Conservation (phyloP, 53 echinoderm and acorn worm genomes). For the Stichopus horrens region DNA sequence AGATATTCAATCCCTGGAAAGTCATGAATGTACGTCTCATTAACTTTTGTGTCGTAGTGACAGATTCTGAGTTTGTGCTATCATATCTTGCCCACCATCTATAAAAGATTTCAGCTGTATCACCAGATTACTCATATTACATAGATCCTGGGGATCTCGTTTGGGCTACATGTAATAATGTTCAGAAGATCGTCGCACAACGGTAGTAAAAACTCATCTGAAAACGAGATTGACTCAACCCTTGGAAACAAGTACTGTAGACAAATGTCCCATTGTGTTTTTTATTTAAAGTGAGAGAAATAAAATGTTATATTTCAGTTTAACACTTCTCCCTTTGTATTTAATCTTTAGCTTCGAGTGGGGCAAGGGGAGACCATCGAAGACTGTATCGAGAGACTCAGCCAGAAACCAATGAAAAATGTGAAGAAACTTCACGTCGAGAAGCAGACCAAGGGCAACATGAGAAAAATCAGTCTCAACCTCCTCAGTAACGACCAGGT, state of each 20-base stretch:
- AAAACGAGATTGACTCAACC: too few species aligned
- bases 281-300: background rate
- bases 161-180: background rate
- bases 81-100: too few species aligned
- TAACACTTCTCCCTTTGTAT: background rate
- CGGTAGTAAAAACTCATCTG: too few species aligned
- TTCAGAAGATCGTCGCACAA: too few species aligned
- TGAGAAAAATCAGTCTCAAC: constrained; percentile 83
- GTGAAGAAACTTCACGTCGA: background rate
- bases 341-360: constrained; percentile 66
- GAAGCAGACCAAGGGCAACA: constrained; percentile 51
- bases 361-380: constrained; percentile 95
- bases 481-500: constrained; percentile 98
- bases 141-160: background rate
- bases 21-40: too few species aligned
- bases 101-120: too few species aligned
- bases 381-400: constrained; percentile 81
- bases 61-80: too few species aligned
- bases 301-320: background rate
- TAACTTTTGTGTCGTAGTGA: too few species aligned
- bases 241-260: too few species aligned
- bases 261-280: too few species aligned
- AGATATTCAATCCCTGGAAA: too few species aligned
- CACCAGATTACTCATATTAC: background rate
- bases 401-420: constrained; percentile 46